phyloP scores from a whole-genome alignment of 1,140 invertebrate species.

The Choristoneura fumiferana region DNA sequence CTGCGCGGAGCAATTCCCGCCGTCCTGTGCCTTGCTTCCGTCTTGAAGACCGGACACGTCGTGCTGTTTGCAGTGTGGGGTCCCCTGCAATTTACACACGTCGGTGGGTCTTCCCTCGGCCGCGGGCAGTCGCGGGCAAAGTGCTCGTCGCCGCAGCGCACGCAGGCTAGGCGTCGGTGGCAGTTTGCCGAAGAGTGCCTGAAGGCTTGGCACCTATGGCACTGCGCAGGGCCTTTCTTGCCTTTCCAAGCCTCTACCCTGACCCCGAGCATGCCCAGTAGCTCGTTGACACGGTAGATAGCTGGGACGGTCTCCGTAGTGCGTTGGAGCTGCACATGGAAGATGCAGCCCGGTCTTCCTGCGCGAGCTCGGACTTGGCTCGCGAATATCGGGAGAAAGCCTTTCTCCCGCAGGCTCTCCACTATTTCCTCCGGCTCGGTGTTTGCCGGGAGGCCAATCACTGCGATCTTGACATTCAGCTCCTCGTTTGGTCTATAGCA shows the following conservation, averaged over 20 bases:
- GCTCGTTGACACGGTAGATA: background rate
- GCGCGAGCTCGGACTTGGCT: background rate
- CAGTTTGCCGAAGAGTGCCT: constrained; percentile 29
- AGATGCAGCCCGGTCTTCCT: background rate
- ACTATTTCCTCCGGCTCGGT: background rate
- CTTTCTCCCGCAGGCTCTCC: background rate
- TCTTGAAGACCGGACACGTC: background rate
- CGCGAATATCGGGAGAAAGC: background rate
- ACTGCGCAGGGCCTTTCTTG: background rate
- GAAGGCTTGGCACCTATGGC: constrained; percentile 33
- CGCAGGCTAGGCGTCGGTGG: constrained; percentile 3
- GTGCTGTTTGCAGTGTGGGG: background rate
- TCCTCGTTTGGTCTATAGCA: background rate
- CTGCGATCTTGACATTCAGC: background rate
- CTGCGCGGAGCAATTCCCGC: background rate
- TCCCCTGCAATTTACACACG: background rate
- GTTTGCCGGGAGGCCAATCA: background rate
- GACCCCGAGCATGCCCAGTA: background rate
- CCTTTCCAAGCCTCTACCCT: background rate
- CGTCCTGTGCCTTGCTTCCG: background rate
- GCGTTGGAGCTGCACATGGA: background rate
- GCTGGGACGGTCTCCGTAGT: background rate
- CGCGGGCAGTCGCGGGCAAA: background rate
- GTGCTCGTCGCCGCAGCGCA: background rate
- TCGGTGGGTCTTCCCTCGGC: background rate